Evolutionary conservation across 2,113 vertebrate genomes (phyloP).

Genomic region (Phoxinus phoxinus): DNA sequence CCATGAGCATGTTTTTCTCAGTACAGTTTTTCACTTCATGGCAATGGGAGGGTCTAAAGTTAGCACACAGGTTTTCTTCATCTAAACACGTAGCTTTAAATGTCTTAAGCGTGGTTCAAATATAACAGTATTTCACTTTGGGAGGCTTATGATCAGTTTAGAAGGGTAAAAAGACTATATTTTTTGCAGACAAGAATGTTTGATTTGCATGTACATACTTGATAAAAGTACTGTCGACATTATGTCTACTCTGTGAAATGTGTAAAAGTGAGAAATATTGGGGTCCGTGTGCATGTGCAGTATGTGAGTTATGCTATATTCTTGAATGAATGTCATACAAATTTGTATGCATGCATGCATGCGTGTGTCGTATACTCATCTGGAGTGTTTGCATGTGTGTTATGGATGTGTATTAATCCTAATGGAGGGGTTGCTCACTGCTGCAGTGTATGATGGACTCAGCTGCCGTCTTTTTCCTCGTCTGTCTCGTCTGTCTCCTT

Average conservation of each 20-base stretch:
- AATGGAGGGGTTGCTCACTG: not conserved
- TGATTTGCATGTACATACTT: not conserved
- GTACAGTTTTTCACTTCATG: slow-evolving; percentile 36
- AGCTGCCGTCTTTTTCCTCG: slow-evolving; percentile 63
- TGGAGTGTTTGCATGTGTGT: not conserved
- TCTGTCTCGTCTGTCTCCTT: slow-evolving; percentile 60
- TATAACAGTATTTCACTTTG: not conserved
- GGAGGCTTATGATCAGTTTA: not conserved
- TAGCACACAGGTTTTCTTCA: slow-evolving; percentile 2
- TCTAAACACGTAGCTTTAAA: not conserved
- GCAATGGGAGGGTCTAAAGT: slow-evolving; percentile 43
- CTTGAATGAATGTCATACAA: not conserved
- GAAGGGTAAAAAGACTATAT: not conserved
- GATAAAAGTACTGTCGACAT: not conserved
- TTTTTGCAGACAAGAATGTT: not conserved
- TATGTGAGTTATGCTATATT: not conserved
- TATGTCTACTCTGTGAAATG: not conserved
- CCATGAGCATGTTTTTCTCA: slow-evolving; percentile 43
- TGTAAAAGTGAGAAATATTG: not conserved
- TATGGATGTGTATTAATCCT: not conserved
- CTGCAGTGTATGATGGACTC: slow-evolving; percentile 50
- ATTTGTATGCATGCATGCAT: not conserved
- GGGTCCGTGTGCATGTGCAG: not conserved
- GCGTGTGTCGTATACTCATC: not conserved
- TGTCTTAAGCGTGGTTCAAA: not conserved